Evolutionary conservation across 2,888 invertebrate genomes (phyloP).

Genomic region (Nemurella pictetii): DNA sequence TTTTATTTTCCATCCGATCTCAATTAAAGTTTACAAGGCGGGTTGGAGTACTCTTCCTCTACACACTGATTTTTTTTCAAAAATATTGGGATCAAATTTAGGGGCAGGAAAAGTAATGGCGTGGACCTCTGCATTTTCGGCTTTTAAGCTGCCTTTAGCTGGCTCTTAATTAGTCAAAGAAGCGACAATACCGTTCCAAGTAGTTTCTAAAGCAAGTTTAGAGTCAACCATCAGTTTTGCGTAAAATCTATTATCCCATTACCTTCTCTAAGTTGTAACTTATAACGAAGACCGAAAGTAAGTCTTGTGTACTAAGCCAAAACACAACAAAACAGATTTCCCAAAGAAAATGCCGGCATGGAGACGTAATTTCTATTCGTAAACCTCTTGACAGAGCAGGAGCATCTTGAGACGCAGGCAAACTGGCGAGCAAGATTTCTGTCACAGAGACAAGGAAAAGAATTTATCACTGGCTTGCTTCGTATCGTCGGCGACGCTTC

Average conservation of each 20-base stretch:
- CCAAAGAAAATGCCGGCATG: background rate
- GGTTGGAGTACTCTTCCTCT: too few species aligned
- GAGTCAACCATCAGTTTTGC: background rate
- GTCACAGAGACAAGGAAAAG: background rate
- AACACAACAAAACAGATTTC: constrained; percentile 3
- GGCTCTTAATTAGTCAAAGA: too few species aligned
- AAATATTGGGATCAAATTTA: too few species aligned
- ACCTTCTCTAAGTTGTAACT: background rate
- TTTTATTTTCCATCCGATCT: too few species aligned
- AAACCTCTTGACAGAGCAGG: background rate
- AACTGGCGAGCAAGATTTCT: background rate
- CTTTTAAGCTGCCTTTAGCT: too few species aligned
- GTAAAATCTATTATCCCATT: background rate
- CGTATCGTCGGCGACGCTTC: background rate
- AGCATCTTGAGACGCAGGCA: background rate
- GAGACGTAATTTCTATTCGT: background rate
- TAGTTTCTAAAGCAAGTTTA: background rate
- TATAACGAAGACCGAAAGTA: background rate
- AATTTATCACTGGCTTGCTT: constrained; percentile 14
- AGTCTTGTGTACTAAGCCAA: background rate
- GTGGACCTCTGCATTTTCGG: too few species aligned
- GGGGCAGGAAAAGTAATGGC: too few species aligned
- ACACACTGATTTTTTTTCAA: too few species aligned
- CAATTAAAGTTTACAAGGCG: too few species aligned
- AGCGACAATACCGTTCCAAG: too few species aligned